Conservation (phyloP, 2,888 invertebrate species). For the Caenorhabditis macrosperma region DNA sequence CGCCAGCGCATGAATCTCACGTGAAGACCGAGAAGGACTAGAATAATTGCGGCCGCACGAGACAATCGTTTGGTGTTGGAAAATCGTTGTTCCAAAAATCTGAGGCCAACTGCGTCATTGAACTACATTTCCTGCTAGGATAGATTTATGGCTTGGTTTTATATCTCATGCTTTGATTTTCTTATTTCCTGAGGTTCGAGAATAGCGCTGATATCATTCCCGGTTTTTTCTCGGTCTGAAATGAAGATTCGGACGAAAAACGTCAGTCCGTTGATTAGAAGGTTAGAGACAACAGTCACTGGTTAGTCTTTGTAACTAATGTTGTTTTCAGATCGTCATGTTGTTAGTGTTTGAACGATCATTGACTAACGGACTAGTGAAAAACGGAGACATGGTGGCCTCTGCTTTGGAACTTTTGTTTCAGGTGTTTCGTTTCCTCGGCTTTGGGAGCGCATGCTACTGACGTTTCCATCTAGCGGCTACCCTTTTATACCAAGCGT, state of each 20-base stretch:
- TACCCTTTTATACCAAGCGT: slow-evolving; percentile 24
- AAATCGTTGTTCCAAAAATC: slow-evolving; percentile 37
- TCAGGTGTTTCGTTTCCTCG: slow-evolving; percentile 60
- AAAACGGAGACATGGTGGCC: slow-evolving; percentile 42
- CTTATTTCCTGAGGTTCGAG: slow-evolving; percentile 9
- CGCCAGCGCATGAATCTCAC: slow-evolving; percentile 22
- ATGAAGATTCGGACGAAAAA: slow-evolving; percentile 3
- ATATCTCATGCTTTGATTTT: slow-evolving; percentile 17
- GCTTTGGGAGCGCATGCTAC: slow-evolving; percentile 52
- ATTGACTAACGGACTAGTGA: not conserved
- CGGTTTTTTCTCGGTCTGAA: not conserved
- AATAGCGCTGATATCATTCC: slow-evolving; percentile 16
- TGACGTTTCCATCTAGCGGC: not conserved
- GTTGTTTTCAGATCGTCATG: slow-evolving; percentile 35
- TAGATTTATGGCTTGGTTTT: slow-evolving; percentile 26
- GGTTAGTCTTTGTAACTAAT: not conserved
- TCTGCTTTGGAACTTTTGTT: slow-evolving; percentile 62
- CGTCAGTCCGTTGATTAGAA: slow-evolving; percentile 28
- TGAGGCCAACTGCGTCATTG: slow-evolving; percentile 42
- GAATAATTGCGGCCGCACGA: slow-evolving; percentile 2
- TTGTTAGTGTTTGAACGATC: slow-evolving; percentile 28
- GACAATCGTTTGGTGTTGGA: slow-evolving; percentile 4
- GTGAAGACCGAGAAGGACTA: slow-evolving; percentile 24
- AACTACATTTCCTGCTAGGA: not conserved
- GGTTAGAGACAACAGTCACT: slow-evolving; percentile 29